Percentiles rank a stretch among this genome's conserved stretches.
Conservation (phyloP, 1,140 invertebrate genomes). For the Saccostrea cuccullata region DNA sequence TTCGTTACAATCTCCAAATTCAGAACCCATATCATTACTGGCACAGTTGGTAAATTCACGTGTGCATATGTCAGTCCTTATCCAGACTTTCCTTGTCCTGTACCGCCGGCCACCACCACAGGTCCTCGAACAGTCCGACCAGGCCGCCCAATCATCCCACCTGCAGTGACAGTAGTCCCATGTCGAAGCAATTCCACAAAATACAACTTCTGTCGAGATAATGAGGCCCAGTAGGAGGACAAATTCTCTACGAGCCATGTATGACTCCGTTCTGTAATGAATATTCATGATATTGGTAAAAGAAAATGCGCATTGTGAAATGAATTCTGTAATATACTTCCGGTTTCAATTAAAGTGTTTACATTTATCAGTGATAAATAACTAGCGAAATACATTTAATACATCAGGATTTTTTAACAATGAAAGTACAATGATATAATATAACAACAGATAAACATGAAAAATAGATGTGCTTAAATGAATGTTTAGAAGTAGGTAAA, state of each 20-base stretch:
- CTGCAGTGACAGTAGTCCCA: slow-evolving; percentile 45
- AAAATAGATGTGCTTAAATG: too few relatives aligned
- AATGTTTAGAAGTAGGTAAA: too few relatives aligned
- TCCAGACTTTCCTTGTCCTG: slow-evolving; percentile 38
- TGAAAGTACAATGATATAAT: too few relatives aligned
- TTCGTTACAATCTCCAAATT: slow-evolving; percentile 42
- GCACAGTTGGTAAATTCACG: slow-evolving; percentile 41
- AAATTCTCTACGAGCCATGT: background rate
- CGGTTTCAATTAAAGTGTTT: too few relatives aligned
- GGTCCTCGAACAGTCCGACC: slow-evolving; percentile 44
- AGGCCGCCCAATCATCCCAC: slow-evolving; percentile 46
- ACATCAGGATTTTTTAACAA: too few relatives aligned
- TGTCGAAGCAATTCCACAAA: background rate
- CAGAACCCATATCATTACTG: slow-evolving; percentile 42
- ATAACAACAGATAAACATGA: too few relatives aligned
- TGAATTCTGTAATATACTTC: too few relatives aligned
- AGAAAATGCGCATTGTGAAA: too few relatives aligned
- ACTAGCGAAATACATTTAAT: too few relatives aligned
- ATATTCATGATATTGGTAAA: too few relatives aligned
- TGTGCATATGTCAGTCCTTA: background rate
- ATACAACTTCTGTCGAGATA: background rate
- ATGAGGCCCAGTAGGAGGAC: background rate
- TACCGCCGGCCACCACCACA: slow-evolving; percentile 43
- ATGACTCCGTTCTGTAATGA: too few relatives aligned
- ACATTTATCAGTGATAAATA: too few relatives aligned